Conservation (phyloP, 2,113 vertebrate genomes). For the Xenus cinereus region DNA sequence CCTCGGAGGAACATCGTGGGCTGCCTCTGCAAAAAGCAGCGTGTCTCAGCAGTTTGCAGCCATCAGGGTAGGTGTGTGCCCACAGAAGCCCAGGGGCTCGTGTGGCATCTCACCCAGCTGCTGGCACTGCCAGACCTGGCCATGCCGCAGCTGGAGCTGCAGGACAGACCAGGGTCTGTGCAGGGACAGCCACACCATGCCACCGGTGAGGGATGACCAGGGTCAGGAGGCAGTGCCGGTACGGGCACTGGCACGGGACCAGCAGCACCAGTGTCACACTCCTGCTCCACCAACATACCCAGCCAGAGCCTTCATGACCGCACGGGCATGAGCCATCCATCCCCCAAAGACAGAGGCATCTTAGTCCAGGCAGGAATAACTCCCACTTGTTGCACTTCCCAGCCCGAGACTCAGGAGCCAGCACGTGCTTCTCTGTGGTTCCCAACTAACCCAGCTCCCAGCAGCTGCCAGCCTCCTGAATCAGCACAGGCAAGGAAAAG, state of each 20-base stretch:
- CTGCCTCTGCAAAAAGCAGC: background rate
- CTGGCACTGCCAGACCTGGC: background rate
- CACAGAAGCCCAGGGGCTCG: accelerated
- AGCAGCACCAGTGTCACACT: background rate
- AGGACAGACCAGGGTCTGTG: accelerated
- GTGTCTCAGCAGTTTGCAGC: background rate
- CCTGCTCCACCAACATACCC: background rate
- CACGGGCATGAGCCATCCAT: accelerated
- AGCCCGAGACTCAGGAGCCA: background rate
- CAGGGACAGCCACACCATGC: background rate
- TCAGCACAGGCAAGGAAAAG: background rate
- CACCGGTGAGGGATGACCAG: accelerated
- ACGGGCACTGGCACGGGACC: accelerated
- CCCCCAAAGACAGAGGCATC: background rate
- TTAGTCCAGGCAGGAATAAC: background rate
- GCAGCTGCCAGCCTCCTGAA: background rate
- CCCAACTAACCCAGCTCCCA: background rate
- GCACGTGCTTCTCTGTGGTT: background rate
- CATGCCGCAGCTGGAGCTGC: accelerated
- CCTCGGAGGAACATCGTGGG: background rate
- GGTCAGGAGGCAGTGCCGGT: background rate
- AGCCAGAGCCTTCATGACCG: background rate
- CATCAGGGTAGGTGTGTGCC: accelerated
- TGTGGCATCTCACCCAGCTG: background rate
- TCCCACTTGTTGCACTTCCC: conserved; percentile 15